A percentile compares a stretch with the other conserved stretches of the same genome.
Evolutionary conservation across 2,113 vertebrate genomes (phyloP).

Genomic region (Gopherus flavomarginatus): DNA sequence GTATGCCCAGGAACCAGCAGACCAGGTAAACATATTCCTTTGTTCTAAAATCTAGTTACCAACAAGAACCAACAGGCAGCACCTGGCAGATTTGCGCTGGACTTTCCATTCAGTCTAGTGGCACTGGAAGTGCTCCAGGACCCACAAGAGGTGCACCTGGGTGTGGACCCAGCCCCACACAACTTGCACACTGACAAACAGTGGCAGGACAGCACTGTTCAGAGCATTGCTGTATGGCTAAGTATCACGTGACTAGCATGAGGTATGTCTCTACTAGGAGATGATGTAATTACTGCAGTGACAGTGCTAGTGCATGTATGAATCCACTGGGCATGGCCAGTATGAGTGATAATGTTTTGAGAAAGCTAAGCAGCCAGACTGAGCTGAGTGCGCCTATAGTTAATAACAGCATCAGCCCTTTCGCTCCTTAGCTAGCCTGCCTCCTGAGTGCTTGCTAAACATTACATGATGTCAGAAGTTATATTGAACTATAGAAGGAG

Average conservation of each 20-base stretch:
- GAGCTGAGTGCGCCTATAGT: neutral
- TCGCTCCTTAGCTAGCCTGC: neutral
- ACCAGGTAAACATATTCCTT: neutral
- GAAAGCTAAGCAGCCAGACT: neutral
- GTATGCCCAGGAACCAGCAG: neutral
- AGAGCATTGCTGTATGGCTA: neutral
- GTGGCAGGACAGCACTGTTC: neutral
- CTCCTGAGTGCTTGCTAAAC: neutral
- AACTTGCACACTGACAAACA: neutral
- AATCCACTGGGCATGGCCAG: neutral
- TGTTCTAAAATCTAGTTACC: neutral
- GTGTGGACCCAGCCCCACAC: neutral
- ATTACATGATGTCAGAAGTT: neutral
- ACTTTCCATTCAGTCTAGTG: neutral
- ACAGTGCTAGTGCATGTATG: neutral
- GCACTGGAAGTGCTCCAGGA: neutral
- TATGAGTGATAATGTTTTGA: neutral
- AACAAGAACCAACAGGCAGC: neutral
- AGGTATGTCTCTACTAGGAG: neutral
- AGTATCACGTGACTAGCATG: neutral
- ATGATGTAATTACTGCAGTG: accelerated
- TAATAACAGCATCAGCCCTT: neutral
- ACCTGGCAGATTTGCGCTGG: neutral
- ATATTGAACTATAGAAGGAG: neutral
- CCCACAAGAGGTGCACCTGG: neutral